Conservation (phyloP, 1,140 invertebrate species). For the Cotesia chilonis region DNA sequence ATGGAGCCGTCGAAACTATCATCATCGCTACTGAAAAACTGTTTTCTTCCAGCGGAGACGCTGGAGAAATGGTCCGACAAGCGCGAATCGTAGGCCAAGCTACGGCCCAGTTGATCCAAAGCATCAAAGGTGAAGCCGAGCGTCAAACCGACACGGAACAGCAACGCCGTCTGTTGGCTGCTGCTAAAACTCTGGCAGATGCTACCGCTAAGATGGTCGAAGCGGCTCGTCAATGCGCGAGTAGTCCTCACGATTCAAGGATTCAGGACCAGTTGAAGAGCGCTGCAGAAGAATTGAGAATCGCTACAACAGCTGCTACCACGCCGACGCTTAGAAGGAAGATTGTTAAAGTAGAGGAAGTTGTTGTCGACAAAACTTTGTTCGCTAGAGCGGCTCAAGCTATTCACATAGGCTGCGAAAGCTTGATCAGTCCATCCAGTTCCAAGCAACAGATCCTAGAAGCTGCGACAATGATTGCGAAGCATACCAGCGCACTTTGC, state of each 20-base stretch:
- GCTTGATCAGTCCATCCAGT: constrained; percentile 77
- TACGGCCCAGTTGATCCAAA: constrained; percentile 90
- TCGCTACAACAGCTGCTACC: constrained; percentile 85
- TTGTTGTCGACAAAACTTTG: constrained; percentile 91
- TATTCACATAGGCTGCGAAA: constrained; percentile 88
- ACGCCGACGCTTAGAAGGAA: constrained; percentile 82
- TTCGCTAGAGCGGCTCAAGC: constrained; percentile 88
- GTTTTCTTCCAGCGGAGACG: constrained; percentile 83
- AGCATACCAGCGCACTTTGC: constrained; percentile 94
- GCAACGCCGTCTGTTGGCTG: constrained; percentile 88
- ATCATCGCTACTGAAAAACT: constrained; percentile 89
- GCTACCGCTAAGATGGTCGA: constrained; percentile 96
- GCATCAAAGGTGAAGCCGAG: constrained; percentile 94
- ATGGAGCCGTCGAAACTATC: constrained; percentile 88
- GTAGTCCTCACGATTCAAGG: constrained; percentile 81
- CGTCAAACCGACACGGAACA: constrained; percentile 86
- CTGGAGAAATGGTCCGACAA: constrained; percentile 94
- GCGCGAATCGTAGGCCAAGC: constrained; percentile 92
- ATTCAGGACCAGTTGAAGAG: constrained; percentile 84
- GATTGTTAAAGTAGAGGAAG: constrained; percentile 78
- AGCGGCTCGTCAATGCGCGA: constrained; percentile 91
- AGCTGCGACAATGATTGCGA: constrained; percentile 93
- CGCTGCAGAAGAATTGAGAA: constrained; percentile 91
- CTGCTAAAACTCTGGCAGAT: constrained; percentile 92
- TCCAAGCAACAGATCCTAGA: constrained; percentile 86